A percentile compares a stretch with the other conserved stretches of the same genome.
Evolutionary conservation across 2,113 vertebrate genomes (phyloP).

Genomic region (Triplophysa rosa): DNA sequence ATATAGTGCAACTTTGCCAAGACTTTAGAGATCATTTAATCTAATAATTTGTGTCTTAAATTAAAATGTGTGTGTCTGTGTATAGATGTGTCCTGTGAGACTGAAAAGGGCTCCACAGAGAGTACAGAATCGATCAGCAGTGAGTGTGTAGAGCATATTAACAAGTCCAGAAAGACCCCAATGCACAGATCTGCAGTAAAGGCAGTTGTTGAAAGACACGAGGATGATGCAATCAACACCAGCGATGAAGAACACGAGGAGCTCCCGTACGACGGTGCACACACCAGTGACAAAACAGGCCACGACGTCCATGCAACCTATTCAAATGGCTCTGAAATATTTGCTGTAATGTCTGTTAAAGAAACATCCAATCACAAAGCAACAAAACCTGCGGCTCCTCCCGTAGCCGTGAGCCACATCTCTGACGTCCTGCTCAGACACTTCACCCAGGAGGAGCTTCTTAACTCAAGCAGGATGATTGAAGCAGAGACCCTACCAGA

Average conservation of each 20-base stretch:
- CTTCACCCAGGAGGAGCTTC: slow-evolving; percentile 73
- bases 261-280: slow-evolving; percentile 74
- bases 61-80: background rate
- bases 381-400: background rate
- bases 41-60: background rate
- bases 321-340: background rate
- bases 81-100: slow-evolving; percentile 58
- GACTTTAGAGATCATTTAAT: too few relatives aligned
- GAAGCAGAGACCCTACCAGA: slow-evolving; percentile 84
- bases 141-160: background rate
- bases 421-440: slow-evolving; percentile 74
- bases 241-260: slow-evolving; percentile 82
- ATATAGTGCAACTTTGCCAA: too few relatives aligned
- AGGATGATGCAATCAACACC: slow-evolving; percentile 62
- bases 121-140: slow-evolving; percentile 26
- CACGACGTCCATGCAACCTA: slow-evolving; percentile 29
- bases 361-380: slow-evolving; percentile 10
- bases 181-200: slow-evolving; percentile 42
- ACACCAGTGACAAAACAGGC: slow-evolving; percentile 57
- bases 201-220: slow-evolving; percentile 28
- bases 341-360: background rate
- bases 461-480: slow-evolving; percentile 68
- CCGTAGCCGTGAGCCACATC: slow-evolving; percentile 55
- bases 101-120: slow-evolving; percentile 59
- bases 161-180: slow-evolving; percentile 20